Base-by-base conservation (phyloP, 2,888 invertebrate genomes). In the Thera obeliscata region DNA sequence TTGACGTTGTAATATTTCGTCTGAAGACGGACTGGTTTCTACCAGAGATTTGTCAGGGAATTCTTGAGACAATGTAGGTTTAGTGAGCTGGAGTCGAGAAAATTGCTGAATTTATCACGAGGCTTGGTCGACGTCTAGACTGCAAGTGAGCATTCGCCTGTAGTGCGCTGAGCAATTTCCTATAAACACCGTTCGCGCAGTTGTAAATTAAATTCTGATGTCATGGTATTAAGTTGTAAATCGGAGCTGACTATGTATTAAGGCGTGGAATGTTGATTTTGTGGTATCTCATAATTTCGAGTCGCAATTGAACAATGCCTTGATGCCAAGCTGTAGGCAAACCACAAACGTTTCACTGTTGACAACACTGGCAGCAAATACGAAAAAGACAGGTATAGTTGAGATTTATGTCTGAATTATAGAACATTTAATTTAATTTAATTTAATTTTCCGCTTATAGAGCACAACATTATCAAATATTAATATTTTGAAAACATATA, bases 161-260 rank as follows among this genome's bases (percentile, higher is more conserved):
- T 48, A 58, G 71, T 73, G 74, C 78, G 76, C 74, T 74, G 74
- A 76, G 80, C 84, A 88, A 88, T 88, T 84, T 86, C 74, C 68
- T 58, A 76, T 87, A 87, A 88, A 85, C 81, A 83, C 84, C 74
- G 81, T 79, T 81, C 81, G 73, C 73, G 73, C 65, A 80, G 81
- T 82, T 81, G 85, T 85, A 84, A 87, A 88, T 89, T 88, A 88
- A 88, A 87, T 84, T 84, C 81, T 87, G 87, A 88, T 88, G 84
- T 82, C 79, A 76, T 86, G 78, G 81, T 78, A 87, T 88, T 88
- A 88, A 82, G 79, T 78, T 81, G 83, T 85, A 84, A 84, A 80
- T 71, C 78, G 77, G 80, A 66, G 61, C 76, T 80, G 57, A 56
- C 66, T 77, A 74, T 76, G 78, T 72, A 78, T 83, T 80, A 80